Conservation (phyloP, 2,888 invertebrate genomes). For the Trissoscelio sp. region DNA sequence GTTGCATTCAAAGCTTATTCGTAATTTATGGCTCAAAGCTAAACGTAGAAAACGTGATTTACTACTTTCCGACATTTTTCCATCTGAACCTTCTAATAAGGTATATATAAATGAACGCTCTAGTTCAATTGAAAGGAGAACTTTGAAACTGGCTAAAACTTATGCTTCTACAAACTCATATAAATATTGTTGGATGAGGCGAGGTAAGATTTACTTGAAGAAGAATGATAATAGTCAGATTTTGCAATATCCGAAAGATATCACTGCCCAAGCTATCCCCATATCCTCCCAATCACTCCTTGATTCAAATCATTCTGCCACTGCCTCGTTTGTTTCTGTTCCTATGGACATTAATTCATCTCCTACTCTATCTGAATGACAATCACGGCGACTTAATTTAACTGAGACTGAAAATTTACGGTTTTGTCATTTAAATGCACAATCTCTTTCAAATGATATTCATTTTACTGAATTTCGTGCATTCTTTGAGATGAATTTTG, state of each 20-base stretch:
- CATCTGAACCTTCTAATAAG: neutral
- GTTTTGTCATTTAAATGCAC: neutral
- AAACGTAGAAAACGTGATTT: neutral
- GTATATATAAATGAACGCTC: neutral
- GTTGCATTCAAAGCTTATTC: neutral
- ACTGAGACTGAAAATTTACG: neutral
- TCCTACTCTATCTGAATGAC: too few species aligned
- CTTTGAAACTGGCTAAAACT: neutral
- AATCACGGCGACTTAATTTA: too few species aligned
- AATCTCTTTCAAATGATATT: neutral
- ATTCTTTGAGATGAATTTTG: neutral
- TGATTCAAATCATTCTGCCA: too few species aligned
- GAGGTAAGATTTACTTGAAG: neutral
- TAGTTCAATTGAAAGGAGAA: neutral
- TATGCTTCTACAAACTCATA: neutral
- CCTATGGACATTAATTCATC: too few species aligned
- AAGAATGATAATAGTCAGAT: neutral
- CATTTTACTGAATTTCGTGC: neutral
- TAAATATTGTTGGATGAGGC: neutral
- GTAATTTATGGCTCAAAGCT: neutral
- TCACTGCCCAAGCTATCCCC: too few species aligned
- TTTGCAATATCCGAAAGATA: neutral
- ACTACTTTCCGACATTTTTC: neutral
- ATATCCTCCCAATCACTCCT: too few species aligned
- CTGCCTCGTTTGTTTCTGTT: too few species aligned